Evolutionary conservation across 30 jellyfish, hydroid and myxozoan genomes (phyloP).

Genomic region (Sanderia malayensis): DNA sequence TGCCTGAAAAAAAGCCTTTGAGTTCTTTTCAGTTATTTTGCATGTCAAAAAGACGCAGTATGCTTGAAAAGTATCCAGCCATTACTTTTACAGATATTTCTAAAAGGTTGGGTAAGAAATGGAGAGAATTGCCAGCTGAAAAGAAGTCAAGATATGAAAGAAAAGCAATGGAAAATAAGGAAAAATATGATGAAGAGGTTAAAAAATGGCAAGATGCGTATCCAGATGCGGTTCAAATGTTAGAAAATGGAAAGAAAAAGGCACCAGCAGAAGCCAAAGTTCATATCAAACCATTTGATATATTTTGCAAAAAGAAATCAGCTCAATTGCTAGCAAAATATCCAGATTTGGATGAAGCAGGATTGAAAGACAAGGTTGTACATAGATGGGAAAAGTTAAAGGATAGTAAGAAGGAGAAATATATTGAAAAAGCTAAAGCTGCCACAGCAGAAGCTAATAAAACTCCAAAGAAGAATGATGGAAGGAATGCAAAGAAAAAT

Average conservation of each 20-base stretch:
- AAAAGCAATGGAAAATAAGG: conserved; percentile 23
- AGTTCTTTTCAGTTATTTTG: conserved; percentile 38
- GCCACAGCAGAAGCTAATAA: conserved; percentile 6
- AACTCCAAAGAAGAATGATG: neutral
- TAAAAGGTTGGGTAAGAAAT: conserved; percentile 37
- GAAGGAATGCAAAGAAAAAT: neutral
- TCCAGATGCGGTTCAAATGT: conserved; percentile 31
- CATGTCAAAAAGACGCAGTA: conserved; percentile 13
- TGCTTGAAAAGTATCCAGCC: conserved; percentile 31
- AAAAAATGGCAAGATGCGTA: conserved; percentile 23
- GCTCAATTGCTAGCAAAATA: conserved; percentile 21
- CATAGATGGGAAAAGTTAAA: conserved; percentile 45
- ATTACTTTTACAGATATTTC: conserved; percentile 22
- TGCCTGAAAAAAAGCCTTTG: conserved; percentile 40
- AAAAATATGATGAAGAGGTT: conserved; percentile 22
- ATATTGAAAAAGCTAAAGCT: conserved; percentile 10
- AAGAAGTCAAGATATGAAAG: conserved; percentile 38
- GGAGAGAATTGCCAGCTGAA: conserved; percentile 54
- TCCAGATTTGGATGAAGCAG: conserved; percentile 38
- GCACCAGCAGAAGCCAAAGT: neutral
- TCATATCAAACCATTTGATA: conserved; percentile 27
- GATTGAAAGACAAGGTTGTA: conserved; percentile 20
- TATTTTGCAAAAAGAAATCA: conserved; percentile 32
- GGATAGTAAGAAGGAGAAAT: conserved; percentile 33
- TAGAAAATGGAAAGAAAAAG: conserved; percentile 1